Evolutionary conservation across 2,113 vertebrate species (phyloP).

Genomic region (Xerus inauris): DNA sequence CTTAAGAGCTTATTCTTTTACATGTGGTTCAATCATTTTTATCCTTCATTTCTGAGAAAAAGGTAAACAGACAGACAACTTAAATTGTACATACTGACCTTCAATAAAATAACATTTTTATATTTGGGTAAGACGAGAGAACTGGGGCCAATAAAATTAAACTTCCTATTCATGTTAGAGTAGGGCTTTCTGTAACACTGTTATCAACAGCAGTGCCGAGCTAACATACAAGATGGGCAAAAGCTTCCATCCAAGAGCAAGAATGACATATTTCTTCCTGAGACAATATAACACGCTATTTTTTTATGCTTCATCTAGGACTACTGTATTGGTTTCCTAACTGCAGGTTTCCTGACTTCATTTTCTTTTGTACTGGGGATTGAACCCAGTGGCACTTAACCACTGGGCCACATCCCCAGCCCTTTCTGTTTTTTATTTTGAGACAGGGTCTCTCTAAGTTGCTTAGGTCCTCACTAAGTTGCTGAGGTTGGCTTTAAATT

Average conservation of each 20-base stretch:
- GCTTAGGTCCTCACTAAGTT: no score
- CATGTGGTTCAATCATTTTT: conserved; percentile 58
- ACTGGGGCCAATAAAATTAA: not conserved
- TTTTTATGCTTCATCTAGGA: not conserved
- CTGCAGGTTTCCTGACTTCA: not conserved
- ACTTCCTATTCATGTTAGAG: not conserved
- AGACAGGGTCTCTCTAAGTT: no score
- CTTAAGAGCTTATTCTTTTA: conserved; percentile 61
- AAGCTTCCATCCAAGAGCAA: not conserved
- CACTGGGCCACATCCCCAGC: no score
- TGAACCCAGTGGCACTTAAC: no score
- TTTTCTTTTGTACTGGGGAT: no score
- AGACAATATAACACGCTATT: not conserved
- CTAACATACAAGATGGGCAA: not conserved
- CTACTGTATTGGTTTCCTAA: not conserved
- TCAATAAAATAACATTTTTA: conserved; percentile 49
- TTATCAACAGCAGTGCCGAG: not conserved
- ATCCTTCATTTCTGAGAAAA: conserved; percentile 63
- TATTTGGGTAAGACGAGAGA: conserved; percentile 30
- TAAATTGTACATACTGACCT: conserved; percentile 5
- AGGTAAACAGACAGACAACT: conserved; percentile 17
- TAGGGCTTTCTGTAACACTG: not conserved
- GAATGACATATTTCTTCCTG: not conserved
- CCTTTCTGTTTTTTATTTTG: no score
- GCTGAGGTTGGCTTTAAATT: no score